Conservation (phyloP, 2,113 vertebrate genomes). For the Sander lucioperca region DNA sequence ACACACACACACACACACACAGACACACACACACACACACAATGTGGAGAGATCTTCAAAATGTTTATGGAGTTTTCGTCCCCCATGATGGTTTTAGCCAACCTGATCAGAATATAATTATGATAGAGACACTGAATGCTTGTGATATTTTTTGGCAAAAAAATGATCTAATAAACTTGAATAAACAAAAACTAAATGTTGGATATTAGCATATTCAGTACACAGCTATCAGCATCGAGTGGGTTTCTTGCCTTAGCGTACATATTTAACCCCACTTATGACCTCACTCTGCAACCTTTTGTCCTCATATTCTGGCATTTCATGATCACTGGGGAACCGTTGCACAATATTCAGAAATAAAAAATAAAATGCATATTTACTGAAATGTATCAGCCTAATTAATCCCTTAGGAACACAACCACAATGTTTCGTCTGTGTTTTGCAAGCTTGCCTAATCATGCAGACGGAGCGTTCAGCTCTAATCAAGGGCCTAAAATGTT, state of each 20-base stretch:
- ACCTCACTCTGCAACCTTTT: not conserved
- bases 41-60: no score
- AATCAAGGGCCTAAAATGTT: conserved; percentile 46
- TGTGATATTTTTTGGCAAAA: not conserved
- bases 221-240: not conserved
- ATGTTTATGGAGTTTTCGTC: no score
- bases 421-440: conserved; percentile 27
- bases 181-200: not conserved
- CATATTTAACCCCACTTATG: not conserved
- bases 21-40: no score
- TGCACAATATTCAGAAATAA: not conserved
- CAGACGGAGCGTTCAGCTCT: conserved; percentile 28
- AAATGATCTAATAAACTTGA: not conserved
- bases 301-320: not conserved
- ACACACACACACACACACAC: no score
- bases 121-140: not conserved
- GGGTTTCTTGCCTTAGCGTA: not conserved
- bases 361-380: not conserved
- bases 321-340: conserved; percentile 7
- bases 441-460: conserved; percentile 20
- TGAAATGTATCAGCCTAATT: conserved; percentile 26
- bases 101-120: no score
- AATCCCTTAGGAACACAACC: conserved; percentile 13
- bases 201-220: not conserved
- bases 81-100: no score